These are phyloP conservation scores for Myripristis murdjan DNA, from an alignment of 2,797 vertebrate species.

Conservation along the genomic window DNA sequence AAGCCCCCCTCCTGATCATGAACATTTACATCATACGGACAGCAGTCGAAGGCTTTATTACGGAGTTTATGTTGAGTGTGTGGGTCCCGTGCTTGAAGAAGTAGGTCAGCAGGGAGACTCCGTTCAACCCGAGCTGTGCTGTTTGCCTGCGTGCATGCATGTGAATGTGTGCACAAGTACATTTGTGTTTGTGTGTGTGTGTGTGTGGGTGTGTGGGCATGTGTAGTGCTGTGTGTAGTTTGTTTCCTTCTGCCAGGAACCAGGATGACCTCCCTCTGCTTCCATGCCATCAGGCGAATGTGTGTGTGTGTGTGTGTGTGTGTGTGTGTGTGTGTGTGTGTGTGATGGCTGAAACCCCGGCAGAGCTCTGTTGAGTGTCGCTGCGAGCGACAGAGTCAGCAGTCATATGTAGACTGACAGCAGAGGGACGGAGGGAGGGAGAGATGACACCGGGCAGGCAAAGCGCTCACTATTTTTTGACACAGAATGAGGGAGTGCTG, in stretches of 20 bases:
- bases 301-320: constrained; percentile 34
- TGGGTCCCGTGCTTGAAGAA: constrained; percentile 64
- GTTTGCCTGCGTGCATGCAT: constrained; percentile 16
- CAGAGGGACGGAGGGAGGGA: not conserved
- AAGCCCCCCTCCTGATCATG: constrained; percentile 45
- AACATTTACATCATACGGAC: constrained; percentile 45
- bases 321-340: constrained; percentile 12
- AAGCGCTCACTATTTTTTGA: constrained; percentile 33
- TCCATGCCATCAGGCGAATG: constrained; percentile 50
- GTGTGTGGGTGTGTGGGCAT: constrained; percentile 48
- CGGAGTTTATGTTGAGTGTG: constrained; percentile 47
- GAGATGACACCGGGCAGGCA: not conserved
- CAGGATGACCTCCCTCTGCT: constrained; percentile 72
- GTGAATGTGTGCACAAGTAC: constrained; percentile 9
- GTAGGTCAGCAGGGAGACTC: constrained; percentile 79
- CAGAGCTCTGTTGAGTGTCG: constrained; percentile 57
- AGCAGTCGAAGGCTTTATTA: constrained; percentile 33
- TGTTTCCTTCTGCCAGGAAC: constrained; percentile 72
- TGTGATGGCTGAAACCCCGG: constrained; percentile 43
- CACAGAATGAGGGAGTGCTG: constrained; percentile 26
- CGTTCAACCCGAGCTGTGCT: constrained; percentile 65
- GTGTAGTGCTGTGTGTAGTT: constrained; percentile 63
- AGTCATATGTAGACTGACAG: constrained; percentile 63
- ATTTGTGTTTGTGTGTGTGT: not conserved
- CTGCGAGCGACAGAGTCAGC: constrained; percentile 63